Evolutionary conservation across 2,113 vertebrate genomes (phyloP), one percentile per base, ranked within the genome.

Genomic region (Isurus oxyrinchus): DNA sequence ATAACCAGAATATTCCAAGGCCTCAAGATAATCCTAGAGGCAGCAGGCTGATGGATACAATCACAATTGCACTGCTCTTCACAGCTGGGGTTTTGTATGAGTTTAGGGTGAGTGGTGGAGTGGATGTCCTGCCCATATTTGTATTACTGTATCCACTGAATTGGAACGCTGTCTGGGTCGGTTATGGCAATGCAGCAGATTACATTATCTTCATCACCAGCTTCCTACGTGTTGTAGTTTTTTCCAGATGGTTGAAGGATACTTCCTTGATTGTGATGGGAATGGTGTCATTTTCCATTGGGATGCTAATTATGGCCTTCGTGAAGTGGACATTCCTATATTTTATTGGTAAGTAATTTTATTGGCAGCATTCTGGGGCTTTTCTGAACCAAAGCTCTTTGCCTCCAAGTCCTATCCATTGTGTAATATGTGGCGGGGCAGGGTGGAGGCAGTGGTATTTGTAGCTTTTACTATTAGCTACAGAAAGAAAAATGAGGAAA

Each of bases 221-320:
- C 72, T 99, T 99, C 97, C 87, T 99, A 1, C 99, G 98, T 0
- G 98, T 99, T 21, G 97, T 98, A 0, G 69, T 98, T 76, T 99
- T 99, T 96, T 99, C 99, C 14, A 98, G 97, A 96, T 98, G 96
- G 66, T 55, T 98, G 84, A 98, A 96, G 53, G 99, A 99, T 72
- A 97, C 98, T 53, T 97, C 97, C 5, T 98, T 99, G 98, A 98
- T 99, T 96, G 97, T 98, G 96, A 98, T 99, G 0, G 99, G 99
- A 55, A 99, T 99, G 97, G 3, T 97, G 84, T 99, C 99, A 0
- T 99, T 99, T 96, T 98, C 97, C 0, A 2, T 97, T 0, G 99
- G 99, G 79, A 98, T 99, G 96, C 98, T 98, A 96, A 98, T 99
- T 97, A 98, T 99, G 99, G 97, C 98, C 79, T 99, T 99, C 0